A percentile compares a stretch with the other conserved stretches of the same genome.
Conservation (phyloP, 2,888 invertebrate genomes). For the Syrphus vitripennis region DNA sequence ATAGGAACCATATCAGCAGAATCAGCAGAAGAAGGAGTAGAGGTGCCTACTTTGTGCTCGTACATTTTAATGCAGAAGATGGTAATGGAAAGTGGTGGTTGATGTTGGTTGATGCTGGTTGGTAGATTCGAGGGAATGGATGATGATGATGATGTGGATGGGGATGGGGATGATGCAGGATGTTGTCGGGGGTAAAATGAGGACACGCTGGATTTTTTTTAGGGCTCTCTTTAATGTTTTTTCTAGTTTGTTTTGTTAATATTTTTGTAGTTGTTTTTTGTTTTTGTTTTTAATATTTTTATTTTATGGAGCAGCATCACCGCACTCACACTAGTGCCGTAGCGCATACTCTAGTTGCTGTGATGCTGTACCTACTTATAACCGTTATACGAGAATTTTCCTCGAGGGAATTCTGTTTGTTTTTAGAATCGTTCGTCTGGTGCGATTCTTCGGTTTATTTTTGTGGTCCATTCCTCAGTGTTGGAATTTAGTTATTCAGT, state of each 20-base stretch:
- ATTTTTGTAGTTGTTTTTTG: background rate
- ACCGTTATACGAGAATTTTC: conserved; percentile 8
- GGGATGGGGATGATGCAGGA: conserved; percentile 37
- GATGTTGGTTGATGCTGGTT: background rate
- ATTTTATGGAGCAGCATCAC: conserved; percentile 7
- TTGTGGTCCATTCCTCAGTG: conserved; percentile 29
- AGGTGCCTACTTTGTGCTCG: background rate
- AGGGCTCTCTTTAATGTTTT: conserved; percentile 25
- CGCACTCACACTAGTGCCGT: conserved; percentile 14
- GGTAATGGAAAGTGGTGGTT: background rate
- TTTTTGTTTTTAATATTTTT: background rate
- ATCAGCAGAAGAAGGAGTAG: conserved; percentile 28
- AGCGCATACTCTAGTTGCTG: conserved; percentile 59
- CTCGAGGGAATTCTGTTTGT: conserved; percentile 30
- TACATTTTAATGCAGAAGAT: background rate
- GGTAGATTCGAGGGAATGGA: background rate
- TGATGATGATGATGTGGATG: background rate
- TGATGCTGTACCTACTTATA: conserved; percentile 37
- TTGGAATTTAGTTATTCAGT: conserved; percentile 34
- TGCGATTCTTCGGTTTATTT: conserved; percentile 35
- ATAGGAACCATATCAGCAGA: background rate
- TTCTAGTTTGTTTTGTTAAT: conserved; percentile 25
- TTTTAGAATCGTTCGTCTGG: conserved; percentile 27
- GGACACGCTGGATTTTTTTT: conserved; percentile 43
- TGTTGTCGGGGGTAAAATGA: conserved; percentile 64